phyloP scores from a whole-genome alignment of 2,888 invertebrate species.

The Phytoseiulus persimilis region DNA sequence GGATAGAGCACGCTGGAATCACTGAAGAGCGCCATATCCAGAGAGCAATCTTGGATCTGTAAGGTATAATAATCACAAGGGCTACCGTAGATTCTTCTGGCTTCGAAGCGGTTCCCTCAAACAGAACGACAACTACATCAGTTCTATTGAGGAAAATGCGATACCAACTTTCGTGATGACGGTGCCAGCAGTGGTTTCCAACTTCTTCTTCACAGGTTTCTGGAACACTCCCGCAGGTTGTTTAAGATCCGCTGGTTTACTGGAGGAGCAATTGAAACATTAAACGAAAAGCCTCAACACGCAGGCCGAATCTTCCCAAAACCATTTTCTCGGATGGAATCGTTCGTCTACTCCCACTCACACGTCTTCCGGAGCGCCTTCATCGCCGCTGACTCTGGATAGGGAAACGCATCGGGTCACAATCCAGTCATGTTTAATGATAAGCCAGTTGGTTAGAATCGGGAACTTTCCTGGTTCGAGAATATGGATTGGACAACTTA shows the following conservation, averaged over 20 bases:
- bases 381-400: background rate
- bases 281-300: background rate
- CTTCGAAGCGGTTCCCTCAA: too few relatives aligned
- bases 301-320: too few relatives aligned
- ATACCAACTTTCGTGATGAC: constrained; percentile 10
- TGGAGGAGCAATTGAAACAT: background rate
- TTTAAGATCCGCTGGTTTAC: background rate
- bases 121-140: background rate
- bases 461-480: too few relatives aligned
- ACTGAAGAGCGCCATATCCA: constrained; percentile 16
- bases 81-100: background rate
- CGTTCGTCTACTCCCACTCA: too few relatives aligned
- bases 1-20: constrained; percentile 7
- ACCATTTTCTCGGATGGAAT: too few relatives aligned
- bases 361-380: background rate
- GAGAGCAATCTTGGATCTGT: constrained; percentile 23
- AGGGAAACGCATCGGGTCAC: background rate
- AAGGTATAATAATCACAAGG: background rate
- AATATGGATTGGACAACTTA: background rate
- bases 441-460: too few relatives aligned
- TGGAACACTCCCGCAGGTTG: background rate
- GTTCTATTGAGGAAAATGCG: background rate
- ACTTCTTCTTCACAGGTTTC: constrained; percentile 26
- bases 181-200: background rate
- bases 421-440: background rate